A percentile compares a stretch with the other conserved stretches of the same genome.
phyloP scores from a whole-genome alignment of 2,113 vertebrate species.

The Dascyllus trimaculatus region DNA sequence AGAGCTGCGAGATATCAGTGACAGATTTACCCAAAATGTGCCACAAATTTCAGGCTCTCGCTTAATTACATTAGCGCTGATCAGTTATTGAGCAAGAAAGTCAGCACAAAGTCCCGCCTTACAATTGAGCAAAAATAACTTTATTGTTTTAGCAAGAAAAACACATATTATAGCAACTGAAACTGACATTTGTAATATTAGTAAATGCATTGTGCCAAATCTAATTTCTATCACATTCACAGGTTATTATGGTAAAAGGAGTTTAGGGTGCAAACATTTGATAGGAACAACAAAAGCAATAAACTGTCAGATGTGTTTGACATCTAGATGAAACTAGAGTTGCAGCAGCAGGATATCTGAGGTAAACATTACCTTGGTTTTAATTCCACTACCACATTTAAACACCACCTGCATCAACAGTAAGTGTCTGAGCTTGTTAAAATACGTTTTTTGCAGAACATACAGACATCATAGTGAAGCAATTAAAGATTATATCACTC shows the following conservation, averaged over 20 bases:
- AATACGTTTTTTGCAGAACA: background rate
- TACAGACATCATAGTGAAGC: background rate
- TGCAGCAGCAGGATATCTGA: slow-evolving; percentile 2
- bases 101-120: background rate
- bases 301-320: slow-evolving; percentile 9
- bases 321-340: background rate
- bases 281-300: background rate
- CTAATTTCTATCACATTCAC: background rate
- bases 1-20: background rate
- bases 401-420: slow-evolving; percentile 16
- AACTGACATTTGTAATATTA: slow-evolving; percentile 27
- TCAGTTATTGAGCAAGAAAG: background rate
- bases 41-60: background rate
- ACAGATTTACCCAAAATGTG: background rate
- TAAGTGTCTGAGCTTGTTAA: background rate
- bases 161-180: background rate
- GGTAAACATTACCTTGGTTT: slow-evolving; percentile 20
- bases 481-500: background rate
- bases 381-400: slow-evolving; percentile 13
- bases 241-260: background rate
- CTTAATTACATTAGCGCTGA: background rate
- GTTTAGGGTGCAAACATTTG: background rate
- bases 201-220: slow-evolving; percentile 1
- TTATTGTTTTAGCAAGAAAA: slow-evolving; percentile 22
- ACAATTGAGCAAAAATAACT: background rate